phyloP scores from a whole-genome alignment of 37 sponge, comb jelly and placozoan species.

The Bolinopsis microptera region DNA sequence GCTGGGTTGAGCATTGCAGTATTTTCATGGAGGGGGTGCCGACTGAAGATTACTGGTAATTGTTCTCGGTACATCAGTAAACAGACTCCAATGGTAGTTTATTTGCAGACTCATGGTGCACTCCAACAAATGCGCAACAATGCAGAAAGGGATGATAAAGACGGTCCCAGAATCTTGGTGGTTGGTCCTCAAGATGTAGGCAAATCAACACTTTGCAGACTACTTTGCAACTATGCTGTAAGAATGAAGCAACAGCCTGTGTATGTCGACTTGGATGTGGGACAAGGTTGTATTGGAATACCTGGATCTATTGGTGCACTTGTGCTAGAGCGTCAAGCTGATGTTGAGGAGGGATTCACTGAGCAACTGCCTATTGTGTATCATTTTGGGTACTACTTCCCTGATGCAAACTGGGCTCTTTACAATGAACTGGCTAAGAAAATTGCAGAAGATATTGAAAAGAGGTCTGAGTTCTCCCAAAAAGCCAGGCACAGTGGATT shows the following conservation, averaged over 20 bases:
- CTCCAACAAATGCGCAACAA: slow-evolving; percentile 80
- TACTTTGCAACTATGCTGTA: slow-evolving; percentile 85
- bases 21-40: slow-evolving; percentile 83
- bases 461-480: slow-evolving; percentile 72
- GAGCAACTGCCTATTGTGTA: slow-evolving; percentile 81
- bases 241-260: slow-evolving; percentile 80
- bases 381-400: slow-evolving; percentile 79
- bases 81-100: slow-evolving; percentile 90
- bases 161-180: slow-evolving; percentile 85
- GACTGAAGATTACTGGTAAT: slow-evolving; percentile 71
- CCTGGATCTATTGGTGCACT: slow-evolving; percentile 76
- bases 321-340: slow-evolving; percentile 71
- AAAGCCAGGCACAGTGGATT: slow-evolving; percentile 81
- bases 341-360: slow-evolving; percentile 74
- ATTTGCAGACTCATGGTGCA: slow-evolving; percentile 84
- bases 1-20: slow-evolving; percentile 76
- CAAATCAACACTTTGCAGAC: slow-evolving; percentile 84
- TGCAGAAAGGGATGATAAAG: slow-evolving; percentile 68
- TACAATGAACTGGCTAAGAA: slow-evolving; percentile 73
- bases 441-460: slow-evolving; percentile 71
- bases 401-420: slow-evolving; percentile 78
- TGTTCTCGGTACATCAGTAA: slow-evolving; percentile 78
- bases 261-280: slow-evolving; percentile 87
- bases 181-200: slow-evolving; percentile 92
- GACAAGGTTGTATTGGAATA: slow-evolving; percentile 83